Conservation (phyloP, 64 coral and sea anemone genomes). For the Porites australiensis region DNA sequence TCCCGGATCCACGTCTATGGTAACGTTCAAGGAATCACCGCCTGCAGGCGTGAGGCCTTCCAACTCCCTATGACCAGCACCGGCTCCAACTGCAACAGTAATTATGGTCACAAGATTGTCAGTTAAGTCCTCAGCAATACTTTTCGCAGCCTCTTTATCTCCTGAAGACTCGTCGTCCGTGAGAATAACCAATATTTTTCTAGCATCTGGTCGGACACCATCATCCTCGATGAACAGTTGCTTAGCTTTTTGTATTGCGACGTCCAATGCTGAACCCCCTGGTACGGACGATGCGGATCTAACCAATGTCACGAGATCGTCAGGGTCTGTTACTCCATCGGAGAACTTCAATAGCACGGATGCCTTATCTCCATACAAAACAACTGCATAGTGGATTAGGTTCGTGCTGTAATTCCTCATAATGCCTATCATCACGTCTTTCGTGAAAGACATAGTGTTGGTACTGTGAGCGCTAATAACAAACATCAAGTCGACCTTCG, state of each 20-base stretch:
- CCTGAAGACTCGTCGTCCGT: constrained; percentile 62
- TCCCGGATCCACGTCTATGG: constrained; percentile 38
- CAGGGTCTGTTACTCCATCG: constrained; percentile 46
- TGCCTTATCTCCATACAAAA: constrained; percentile 77
- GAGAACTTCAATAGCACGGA: constrained; percentile 67
- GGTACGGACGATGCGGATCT: constrained; percentile 11
- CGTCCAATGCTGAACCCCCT: constrained; percentile 63
- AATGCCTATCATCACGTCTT: constrained; percentile 64
- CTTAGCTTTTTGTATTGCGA: constrained; percentile 58
- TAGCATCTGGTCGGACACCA: constrained; percentile 61
- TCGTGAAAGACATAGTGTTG: constrained; percentile 84
- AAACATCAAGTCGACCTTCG: constrained; percentile 81
- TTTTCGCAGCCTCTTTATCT: constrained; percentile 41
- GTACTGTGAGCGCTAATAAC: constrained; percentile 58
- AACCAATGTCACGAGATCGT: constrained; percentile 40
- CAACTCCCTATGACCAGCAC: constrained; percentile 60
- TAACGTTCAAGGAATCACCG: constrained; percentile 60
- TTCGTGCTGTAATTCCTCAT: constrained; percentile 81
- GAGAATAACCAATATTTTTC: constrained; percentile 69
- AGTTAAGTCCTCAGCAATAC: constrained; percentile 45
- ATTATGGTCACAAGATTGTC: constrained; percentile 53
- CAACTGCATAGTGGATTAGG: constrained; percentile 72
- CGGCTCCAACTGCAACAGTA: constrained; percentile 79
- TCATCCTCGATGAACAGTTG: constrained; percentile 63
- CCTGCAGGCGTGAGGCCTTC: constrained; percentile 60